Evolutionary conservation across 2,113 vertebrate species (phyloP).

Genomic region (Hassar affinis): DNA sequence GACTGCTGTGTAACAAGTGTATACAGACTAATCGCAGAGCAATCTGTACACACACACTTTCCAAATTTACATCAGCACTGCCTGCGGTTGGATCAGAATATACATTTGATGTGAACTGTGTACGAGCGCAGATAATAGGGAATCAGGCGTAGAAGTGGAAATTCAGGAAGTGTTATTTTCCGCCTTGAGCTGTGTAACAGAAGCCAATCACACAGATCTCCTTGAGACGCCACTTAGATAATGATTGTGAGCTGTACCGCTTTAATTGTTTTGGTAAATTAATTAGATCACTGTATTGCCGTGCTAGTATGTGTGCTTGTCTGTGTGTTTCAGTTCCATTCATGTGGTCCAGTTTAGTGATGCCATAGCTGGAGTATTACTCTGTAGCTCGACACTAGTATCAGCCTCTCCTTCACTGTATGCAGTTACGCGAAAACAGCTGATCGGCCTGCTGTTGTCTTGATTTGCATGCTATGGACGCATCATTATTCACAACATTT

Average conservation of each 20-base stretch:
- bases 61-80: conserved; percentile 28
- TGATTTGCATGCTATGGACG: conserved; percentile 92
- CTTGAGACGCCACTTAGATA: neutral
- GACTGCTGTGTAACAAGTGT: conserved; percentile 36
- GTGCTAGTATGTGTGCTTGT: conserved; percentile 19
- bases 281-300: conserved; percentile 6
- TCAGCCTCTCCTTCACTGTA: conserved; percentile 2
- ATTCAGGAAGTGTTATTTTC: conserved; percentile 8
- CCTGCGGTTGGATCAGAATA: conserved; percentile 32
- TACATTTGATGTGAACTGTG: conserved; percentile 26
- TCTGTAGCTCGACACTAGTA: conserved; percentile 32
- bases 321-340: neutral
- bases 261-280: conserved; percentile 17
- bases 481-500: conserved; percentile 98
- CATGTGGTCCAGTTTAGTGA: conserved; percentile 4
- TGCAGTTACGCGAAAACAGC: conserved; percentile 75
- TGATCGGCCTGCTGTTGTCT: conserved; percentile 87
- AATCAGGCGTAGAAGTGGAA: conserved; percentile 9
- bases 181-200: neutral
- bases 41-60: conserved; percentile 19
- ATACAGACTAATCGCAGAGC: conserved; percentile 34
- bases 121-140: conserved; percentile 10
- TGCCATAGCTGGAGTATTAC: conserved; percentile 22
- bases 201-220: neutral
- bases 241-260: neutral